Base-by-base conservation (phyloP, 64 coral and sea anemone species). In the Porites lutea region DNA sequence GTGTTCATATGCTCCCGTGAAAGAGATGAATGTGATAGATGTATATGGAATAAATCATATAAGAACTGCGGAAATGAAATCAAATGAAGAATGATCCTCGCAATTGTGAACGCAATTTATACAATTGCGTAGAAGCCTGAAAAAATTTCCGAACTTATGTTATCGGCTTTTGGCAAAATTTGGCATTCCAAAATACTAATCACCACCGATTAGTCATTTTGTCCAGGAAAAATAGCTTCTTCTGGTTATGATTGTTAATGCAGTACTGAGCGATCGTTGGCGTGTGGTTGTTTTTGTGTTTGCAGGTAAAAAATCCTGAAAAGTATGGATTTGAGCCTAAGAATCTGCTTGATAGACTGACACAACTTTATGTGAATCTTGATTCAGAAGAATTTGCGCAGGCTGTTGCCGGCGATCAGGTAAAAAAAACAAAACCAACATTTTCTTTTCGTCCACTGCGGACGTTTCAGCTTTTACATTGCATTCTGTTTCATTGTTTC, bases 301-400 rank as follows among this genome's bases (percentile, higher is more conserved):
- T 63, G 16, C 67, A 99, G 97, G 97, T 99, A 7, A 96, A 99
- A 79, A 94, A 79, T 73, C 97, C 97, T 18, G 97, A 99, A 79
- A 99, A 99, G 48, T 99, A 96, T 89, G 94, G 94, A 73, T 99
- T 99, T 81, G 89, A 99, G 79, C 97, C 97, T 6, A 99, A 99
- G 89, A 90, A 70, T 8, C 53, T 99, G 19, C 75, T 99, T 13
- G 92, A 99, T 59, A 82, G 91, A 77, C 52, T 99, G 4, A 94
- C 94, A 58, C 94, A 99, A 27, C 93, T 99, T 65, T 99, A 99
- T 55, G 77, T 99, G 15, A 92, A 99, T 69, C 85, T 99, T 43
- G 90, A 94, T 72, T 96, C 97, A 4, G 92, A 93, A 18, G 88
- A 94, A 50, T 99, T 99, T 91, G 89, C 92, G 16, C 81, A 79